Base-by-base conservation (phyloP, 2,888 invertebrate genomes). In the Patella ulyssiponensis region DNA sequence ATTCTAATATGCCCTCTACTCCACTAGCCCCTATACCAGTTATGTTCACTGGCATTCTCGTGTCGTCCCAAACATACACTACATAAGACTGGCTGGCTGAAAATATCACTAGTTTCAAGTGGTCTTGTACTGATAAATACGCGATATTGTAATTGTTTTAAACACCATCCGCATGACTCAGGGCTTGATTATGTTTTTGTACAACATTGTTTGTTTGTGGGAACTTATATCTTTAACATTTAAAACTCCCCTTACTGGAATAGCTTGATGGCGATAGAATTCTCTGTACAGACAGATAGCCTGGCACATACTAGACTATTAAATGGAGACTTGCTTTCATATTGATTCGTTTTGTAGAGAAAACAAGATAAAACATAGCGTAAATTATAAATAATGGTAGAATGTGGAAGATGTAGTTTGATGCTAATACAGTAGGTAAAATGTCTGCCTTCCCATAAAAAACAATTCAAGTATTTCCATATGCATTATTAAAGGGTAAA, bases 151-250 rank as follows among this genome's bases (percentile, higher is more conserved):
- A 64, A 64, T 64, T 64, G 64, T 64, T 64, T 64, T 64, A 64
- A 64, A 64, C 64, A 64, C 64, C 64, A 64, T 20, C 23, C 64
- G 20, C 23, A 64, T 64, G 64, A 64, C 64, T 64, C 64, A 64
- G 20, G 20, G 58, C 58, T 64, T 23, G 17, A 58, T 64, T 64
- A 20, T n/a, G 20, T 64, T 58, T 17, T 58, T 20, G 11, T 64
- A 64, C 14, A 64, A 64, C 64, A 23, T 23, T 20, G 64, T 64
- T 64, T 64, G 23, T 64, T 64, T 64, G 64, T 64, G 23, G 12
- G 64, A 64, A 23, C 64, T 9, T 64, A 64, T 23, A 64, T 20
- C 64, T 64, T 64, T 64, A 64, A 64, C 64, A 64, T 64, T 64
- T 64, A 64, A 64, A 64, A 64, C 14, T 64, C 20, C 23, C 64